Evolutionary conservation across 2,888 invertebrate genomes (phyloP).

Genomic region (Notodonta dromedarius): DNA sequence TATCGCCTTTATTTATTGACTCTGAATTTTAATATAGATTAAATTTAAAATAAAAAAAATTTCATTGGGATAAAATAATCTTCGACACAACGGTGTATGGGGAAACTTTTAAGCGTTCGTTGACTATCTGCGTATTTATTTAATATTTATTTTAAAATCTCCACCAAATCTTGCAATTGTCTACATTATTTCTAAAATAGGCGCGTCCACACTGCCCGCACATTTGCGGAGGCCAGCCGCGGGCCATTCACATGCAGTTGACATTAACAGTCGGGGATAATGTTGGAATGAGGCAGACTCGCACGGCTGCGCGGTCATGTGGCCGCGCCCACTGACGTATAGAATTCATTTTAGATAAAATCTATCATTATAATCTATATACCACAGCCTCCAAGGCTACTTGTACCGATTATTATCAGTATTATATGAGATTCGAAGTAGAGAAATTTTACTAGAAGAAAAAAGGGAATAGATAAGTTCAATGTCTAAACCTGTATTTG

Average conservation of each 20-base stretch:
- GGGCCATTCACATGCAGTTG: too few species aligned
- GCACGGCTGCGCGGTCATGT: too few species aligned
- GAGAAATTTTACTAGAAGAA: constrained; percentile 49
- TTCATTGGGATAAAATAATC: too few species aligned
- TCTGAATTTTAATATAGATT: too few species aligned
- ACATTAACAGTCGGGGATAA: too few species aligned
- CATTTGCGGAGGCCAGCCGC: too few species aligned
- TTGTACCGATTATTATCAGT: constrained; percentile 55
- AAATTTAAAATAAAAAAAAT: too few species aligned
- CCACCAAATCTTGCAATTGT: constrained; percentile 5
- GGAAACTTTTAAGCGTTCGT: neutral
- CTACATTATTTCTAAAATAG: constrained; percentile 17
- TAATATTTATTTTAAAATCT: neutral
- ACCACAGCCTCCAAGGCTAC: constrained; percentile 77
- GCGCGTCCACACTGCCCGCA: too few species aligned
- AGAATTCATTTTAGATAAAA: constrained; percentile 27
- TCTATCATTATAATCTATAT: constrained; percentile 44
- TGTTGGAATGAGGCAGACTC: too few species aligned
- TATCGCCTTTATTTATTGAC: too few species aligned
- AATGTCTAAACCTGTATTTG: constrained; percentile 70
- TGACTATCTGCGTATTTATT: constrained; percentile 4
- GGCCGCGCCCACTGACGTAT: constrained; percentile 6
- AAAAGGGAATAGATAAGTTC: constrained; percentile 50
- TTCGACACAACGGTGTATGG: too few species aligned
- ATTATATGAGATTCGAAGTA: constrained; percentile 51